Evolutionary conservation across 2,888 invertebrate species (phyloP), one percentile per base, ranked within the genome.

Genomic region (Coenonympha arcania): DNA sequence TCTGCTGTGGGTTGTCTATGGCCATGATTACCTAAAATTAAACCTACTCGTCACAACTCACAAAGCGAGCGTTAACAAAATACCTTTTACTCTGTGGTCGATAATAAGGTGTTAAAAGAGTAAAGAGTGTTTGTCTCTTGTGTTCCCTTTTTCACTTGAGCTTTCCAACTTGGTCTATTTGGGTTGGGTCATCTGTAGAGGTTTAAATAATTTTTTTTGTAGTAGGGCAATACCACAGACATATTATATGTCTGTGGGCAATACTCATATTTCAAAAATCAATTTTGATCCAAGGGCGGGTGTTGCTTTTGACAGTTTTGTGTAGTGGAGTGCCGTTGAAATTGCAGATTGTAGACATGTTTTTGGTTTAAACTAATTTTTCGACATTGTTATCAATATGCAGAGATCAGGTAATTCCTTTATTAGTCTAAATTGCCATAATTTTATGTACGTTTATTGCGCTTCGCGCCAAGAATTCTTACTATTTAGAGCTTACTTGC

Each of bases 361-460:
- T 79, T 79, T 73, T 71, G 63, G 65, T 73, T 76, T 83, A 68
- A 81, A 69, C 65, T 69, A 66, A 65, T 64, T 64, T 70, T 70
- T 60, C 48, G 57, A 50, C 54, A 68, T 64, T 59, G 66, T 63
- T 69, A 63, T 61, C 73, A 83, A 57, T 66, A 84, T 84, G 84
- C 84, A 84, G 78, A 81, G 85, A 83, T 85, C 85, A 78, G 84
- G 84, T 84, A 81, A 71, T 52, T 55, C 13, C 6, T 8, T 4
- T 43, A 5, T 11, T 3, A 9, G 9, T 22, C 6, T 20, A 15
- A n/a, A 31, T 33, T 4, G 24, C 4, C 3, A 13, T 18, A 18
- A 22, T 24, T 24, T 28, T 30, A 8, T 13, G 15, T 24, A 41
- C 16, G 24, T 16, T n/a, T 8, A 18, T n/a, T 42, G 18, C 19